Percentiles rank a stretch among this genome's conserved stretches.
Evolutionary conservation across 1,140 invertebrate genomes (phyloP).

Genomic region (Oryctes rhinoceros): DNA sequence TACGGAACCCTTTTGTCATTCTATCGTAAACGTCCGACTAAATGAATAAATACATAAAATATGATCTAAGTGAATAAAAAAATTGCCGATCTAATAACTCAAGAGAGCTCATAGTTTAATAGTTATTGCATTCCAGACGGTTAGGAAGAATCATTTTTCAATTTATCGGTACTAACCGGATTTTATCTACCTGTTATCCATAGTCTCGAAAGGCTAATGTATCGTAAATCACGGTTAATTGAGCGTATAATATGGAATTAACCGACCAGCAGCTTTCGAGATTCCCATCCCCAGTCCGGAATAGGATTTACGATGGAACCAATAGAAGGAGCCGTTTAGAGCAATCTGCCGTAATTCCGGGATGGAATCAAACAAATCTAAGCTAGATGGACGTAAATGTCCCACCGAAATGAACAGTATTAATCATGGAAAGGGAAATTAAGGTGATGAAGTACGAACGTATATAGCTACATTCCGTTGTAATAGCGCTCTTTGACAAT

Average conservation of each 20-base stretch:
- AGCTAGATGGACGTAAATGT: conserved; percentile 1
- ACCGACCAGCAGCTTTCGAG: not conserved
- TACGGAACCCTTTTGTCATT: too few species aligned
- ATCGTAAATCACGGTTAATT: conserved; percentile 29
- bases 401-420: not conserved
- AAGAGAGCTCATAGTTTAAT: too few species aligned
- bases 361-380: conserved; percentile 1
- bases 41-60: too few species aligned
- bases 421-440: not conserved
- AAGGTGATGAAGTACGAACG: not conserved
- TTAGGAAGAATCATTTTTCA: not conserved
- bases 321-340: not conserved
- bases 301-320: not conserved
- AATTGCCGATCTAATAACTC: too few species aligned
- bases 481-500: too few species aligned
- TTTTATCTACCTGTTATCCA: too few species aligned
- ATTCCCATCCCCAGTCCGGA: not conserved
- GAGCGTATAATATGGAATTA: conserved; percentile 25
- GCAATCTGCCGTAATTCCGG: not conserved
- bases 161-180: too few species aligned
- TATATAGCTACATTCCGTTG: too few species aligned
- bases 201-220: not conserved
- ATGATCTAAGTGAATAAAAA: too few species aligned
- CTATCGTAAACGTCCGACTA: too few species aligned
- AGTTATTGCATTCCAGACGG: not conserved